Conservation (phyloP, 2,797 vertebrate species). For the Leptatherina wallacei region DNA sequence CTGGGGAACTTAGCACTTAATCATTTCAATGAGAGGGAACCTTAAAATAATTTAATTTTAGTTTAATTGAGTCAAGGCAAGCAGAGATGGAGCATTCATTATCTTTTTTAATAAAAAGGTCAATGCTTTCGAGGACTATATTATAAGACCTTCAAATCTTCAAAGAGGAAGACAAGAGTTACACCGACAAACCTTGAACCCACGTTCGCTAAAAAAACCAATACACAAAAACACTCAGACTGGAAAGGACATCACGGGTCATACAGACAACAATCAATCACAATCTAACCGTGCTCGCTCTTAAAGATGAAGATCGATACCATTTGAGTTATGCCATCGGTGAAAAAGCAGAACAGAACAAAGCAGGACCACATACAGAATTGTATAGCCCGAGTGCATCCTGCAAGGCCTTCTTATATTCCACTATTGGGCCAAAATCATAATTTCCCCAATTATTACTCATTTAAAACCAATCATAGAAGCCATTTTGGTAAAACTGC, state of each 20-base stretch:
- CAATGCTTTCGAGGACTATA: neutral
- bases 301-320: neutral
- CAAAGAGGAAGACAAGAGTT: neutral
- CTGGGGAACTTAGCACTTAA: neutral
- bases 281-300: neutral
- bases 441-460: neutral
- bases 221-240: neutral
- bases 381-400: neutral
- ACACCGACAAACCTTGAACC: neutral
- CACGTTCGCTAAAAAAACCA: neutral
- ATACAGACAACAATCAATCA: neutral
- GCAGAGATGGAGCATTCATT: neutral
- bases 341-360: neutral
- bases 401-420: neutral
- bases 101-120: neutral
- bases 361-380: neutral
- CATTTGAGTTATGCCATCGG: neutral
- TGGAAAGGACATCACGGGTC: neutral
- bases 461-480: neutral
- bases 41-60: neutral
- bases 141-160: neutral
- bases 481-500: neutral
- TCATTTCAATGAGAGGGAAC: neutral
- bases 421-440: neutral
- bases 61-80: neutral